Percentiles rank a stretch among this genome's conserved stretches.
These are phyloP conservation scores for Synanceia verrucosa DNA, from an alignment of 2,797 vertebrate genomes.

Conservation along the genomic window DNA sequence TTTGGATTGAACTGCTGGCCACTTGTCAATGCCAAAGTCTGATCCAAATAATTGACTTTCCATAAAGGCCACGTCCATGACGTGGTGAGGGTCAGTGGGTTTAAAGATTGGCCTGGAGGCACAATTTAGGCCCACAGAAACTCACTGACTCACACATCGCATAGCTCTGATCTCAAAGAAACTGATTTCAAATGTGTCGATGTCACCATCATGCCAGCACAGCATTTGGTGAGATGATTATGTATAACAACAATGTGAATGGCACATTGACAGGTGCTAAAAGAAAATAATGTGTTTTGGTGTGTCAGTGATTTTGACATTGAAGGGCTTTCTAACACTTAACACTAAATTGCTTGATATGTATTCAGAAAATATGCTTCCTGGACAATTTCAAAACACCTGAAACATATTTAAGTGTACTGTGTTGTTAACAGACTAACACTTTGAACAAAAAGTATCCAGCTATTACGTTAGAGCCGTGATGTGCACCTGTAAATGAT, in stretches of 20 bases:
- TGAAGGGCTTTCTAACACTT: neutral
- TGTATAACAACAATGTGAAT: slow-evolving; percentile 2
- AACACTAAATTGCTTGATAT: neutral
- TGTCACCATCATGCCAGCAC: neutral
- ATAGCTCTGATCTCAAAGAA: slow-evolving; percentile 39
- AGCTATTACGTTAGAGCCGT: neutral
- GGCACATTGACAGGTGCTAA: neutral
- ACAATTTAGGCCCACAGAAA: slow-evolving; percentile 44
- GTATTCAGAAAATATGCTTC: neutral
- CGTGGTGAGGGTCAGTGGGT: slow-evolving; percentile 45
- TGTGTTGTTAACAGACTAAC: neutral
- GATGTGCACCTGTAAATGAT: neutral
- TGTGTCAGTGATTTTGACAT: neutral
- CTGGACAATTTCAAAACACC: neutral
- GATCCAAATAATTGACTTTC: slow-evolving; percentile 64
- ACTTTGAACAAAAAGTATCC: neutral
- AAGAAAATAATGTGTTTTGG: neutral
- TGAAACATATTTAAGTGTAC: neutral
- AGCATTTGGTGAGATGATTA: neutral
- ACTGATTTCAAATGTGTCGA: slow-evolving; percentile 31
- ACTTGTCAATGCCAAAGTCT: slow-evolving; percentile 58
- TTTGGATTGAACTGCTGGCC: slow-evolving; percentile 60
- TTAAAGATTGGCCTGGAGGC: slow-evolving; percentile 38
- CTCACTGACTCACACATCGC: slow-evolving; percentile 26
- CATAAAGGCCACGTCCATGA: slow-evolving; percentile 56